Conservation (phyloP, 2,888 invertebrate species). For the Beris morrisii region DNA sequence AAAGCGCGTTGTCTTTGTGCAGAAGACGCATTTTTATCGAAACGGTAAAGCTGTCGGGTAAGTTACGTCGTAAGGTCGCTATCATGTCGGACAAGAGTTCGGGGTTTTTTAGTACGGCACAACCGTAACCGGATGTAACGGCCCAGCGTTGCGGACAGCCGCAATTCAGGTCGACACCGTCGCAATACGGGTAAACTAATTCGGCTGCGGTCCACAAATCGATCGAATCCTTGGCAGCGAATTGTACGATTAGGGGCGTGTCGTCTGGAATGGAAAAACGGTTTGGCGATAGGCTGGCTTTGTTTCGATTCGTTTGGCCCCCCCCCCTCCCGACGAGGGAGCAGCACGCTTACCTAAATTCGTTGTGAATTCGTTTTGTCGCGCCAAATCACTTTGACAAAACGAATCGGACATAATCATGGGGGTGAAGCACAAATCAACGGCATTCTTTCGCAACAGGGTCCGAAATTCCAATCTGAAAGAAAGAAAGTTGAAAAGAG, state of each 20-base stretch:
- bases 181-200: constrained; percentile 79
- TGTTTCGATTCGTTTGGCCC: no score
- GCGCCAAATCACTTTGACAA: constrained; percentile 82
- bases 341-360: no score
- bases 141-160: constrained; percentile 98
- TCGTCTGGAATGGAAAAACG: constrained; percentile 60
- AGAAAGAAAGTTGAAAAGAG: neutral
- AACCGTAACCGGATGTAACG: constrained; percentile 86
- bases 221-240: constrained; percentile 82
- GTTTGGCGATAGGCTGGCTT: no score
- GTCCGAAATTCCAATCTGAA: constrained; percentile 73
- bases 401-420: constrained; percentile 97
- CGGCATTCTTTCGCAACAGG: constrained; percentile 76
- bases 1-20: constrained; percentile 48
- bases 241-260: constrained; percentile 87
- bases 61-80: constrained; percentile 69
- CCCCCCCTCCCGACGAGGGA: no score
- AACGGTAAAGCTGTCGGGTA: constrained; percentile 76
- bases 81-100: constrained; percentile 82
- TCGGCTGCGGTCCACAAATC: constrained; percentile 86
- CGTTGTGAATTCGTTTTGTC: constrained; percentile 80
- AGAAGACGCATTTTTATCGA: constrained; percentile 88
- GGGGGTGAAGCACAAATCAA: constrained; percentile 90
- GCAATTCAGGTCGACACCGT: constrained; percentile 95
- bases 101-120: constrained; percentile 78